phyloP scores from a whole-genome alignment of 2,888 invertebrate species.

The Brenthis hecate region DNA sequence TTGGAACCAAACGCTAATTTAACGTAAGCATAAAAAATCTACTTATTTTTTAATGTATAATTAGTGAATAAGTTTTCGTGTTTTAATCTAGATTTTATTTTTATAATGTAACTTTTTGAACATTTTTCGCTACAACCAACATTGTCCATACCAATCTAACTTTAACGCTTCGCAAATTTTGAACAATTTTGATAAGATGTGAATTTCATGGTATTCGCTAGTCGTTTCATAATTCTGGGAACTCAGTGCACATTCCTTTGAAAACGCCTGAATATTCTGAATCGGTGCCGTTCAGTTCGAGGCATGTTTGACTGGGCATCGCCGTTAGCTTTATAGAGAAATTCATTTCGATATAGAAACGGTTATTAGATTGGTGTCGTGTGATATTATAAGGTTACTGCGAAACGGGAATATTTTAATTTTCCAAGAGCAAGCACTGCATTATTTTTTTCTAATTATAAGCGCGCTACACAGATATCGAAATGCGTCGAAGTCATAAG shows the following conservation, averaged over 20 bases:
- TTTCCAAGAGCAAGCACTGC: background rate
- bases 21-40: no score
- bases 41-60: no score
- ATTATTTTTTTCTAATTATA: no score
- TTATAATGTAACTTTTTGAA: no score
- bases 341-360: constrained; percentile 17
- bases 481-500: no score
- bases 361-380: constrained; percentile 10
- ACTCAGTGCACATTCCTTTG: constrained; percentile 32
- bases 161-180: background rate
- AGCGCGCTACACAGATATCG: no score
- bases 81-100: no score
- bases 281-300: constrained; percentile 24
- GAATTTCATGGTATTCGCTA: constrained; percentile 25
- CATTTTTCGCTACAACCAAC: no score
- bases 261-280: constrained; percentile 29
- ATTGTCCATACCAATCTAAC: no score
- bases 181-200: constrained; percentile 23
- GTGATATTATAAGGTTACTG: constrained; percentile 1
- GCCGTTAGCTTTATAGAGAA: constrained; percentile 9
- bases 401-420: background rate
- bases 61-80: no score
- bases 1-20: no score
- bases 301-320: constrained; percentile 27
- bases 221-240: constrained; percentile 29